Conservation (phyloP, 2,888 invertebrate genomes). For the Xestia ashworthii region DNA sequence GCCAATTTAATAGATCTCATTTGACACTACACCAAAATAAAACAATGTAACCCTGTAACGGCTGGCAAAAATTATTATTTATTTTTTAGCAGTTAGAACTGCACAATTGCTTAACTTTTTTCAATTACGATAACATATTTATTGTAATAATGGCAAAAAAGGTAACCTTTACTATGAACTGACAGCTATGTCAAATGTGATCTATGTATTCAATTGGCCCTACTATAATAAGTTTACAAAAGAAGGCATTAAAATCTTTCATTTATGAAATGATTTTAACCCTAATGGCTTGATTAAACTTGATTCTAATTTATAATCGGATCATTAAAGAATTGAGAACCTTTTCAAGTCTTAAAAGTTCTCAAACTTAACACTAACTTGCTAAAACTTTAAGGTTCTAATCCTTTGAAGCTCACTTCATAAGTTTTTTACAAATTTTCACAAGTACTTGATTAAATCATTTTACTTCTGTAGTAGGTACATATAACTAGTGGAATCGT, state of each 20-base stretch:
- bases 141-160: too few relatives aligned
- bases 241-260: background rate
- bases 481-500: background rate
- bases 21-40: too few relatives aligned
- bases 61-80: too few relatives aligned
- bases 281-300: background rate
- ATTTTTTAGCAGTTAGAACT: too few relatives aligned
- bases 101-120: too few relatives aligned
- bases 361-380: constrained; percentile 20
- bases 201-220: too few relatives aligned
- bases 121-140: too few relatives aligned
- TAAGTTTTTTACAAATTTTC: background rate
- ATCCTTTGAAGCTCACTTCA: constrained; percentile 11
- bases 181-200: too few relatives aligned
- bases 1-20: too few relatives aligned
- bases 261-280: background rate
- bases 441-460: background rate
- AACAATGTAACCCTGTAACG: too few relatives aligned
- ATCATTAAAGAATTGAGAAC: constrained; percentile 20
- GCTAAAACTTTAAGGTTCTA: constrained; percentile 4
- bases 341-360: constrained; percentile 31
- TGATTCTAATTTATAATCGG: constrained; percentile 16
- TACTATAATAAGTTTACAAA: background rate
- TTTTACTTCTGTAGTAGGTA: too few relatives aligned
- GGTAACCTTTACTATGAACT: too few relatives aligned